phyloP scores from a whole-genome alignment of 2,797 vertebrate species.

The Champsocephalus esox region DNA sequence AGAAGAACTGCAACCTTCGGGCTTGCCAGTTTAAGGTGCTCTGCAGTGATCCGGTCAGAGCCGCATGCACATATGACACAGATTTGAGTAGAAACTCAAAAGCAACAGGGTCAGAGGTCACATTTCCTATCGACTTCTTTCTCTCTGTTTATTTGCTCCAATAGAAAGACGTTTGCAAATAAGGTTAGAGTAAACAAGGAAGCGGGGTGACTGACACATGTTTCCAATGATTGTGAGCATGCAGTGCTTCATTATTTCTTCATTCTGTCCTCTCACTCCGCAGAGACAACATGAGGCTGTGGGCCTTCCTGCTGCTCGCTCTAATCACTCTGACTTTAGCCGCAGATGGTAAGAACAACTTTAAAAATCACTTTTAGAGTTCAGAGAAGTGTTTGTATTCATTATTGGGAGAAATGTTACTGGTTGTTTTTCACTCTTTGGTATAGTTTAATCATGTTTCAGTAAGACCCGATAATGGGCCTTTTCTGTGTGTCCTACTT shows the following conservation, averaged over 20 bases:
- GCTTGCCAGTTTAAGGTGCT: no score
- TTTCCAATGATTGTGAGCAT: constrained; percentile 73
- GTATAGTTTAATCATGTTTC: background rate
- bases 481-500: background rate
- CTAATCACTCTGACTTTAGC: constrained; percentile 57
- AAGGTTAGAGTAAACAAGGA: constrained; percentile 73
- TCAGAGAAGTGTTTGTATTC: background rate
- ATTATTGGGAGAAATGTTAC: background rate
- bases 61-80: background rate
- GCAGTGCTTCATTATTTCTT: constrained; percentile 38
- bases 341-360: constrained; percentile 74
- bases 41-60: no score
- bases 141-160: constrained; percentile 42
- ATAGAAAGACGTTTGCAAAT: constrained; percentile 52
- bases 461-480: background rate
- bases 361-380: background rate
- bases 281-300: constrained; percentile 73
- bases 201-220: constrained; percentile 76
- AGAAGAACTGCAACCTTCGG: no score
- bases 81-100: background rate
- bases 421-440: background rate
- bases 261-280: constrained; percentile 51
- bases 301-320: constrained; percentile 66
- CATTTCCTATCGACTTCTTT: constrained; percentile 28
- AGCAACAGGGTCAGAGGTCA: background rate